Conservation (phyloP, 2,113 vertebrate species). For the Ancistrus triradiatus region DNA sequence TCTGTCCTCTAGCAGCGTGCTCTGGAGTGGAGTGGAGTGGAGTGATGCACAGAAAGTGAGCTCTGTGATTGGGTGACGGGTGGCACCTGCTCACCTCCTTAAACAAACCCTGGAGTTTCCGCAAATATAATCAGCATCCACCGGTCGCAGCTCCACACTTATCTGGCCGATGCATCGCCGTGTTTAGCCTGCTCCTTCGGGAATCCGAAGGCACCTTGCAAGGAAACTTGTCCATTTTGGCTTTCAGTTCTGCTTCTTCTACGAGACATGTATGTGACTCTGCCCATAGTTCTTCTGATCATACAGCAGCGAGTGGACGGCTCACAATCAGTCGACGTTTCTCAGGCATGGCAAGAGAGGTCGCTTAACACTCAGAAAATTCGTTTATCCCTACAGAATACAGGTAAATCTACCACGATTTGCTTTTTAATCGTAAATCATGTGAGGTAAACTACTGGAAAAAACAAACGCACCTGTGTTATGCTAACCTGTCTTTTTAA, state of each 20-base stretch:
- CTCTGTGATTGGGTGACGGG: constrained; percentile 68
- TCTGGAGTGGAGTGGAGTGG: no score
- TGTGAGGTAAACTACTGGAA: no score
- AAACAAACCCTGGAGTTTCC: constrained; percentile 73
- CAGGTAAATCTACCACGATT: constrained; percentile 83
- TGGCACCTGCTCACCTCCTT: constrained; percentile 80
- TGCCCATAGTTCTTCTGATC: constrained; percentile 58
- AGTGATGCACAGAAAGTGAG: no score
- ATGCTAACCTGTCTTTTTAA: no score
- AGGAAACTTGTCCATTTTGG: background rate
- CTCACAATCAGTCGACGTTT: constrained; percentile 67
- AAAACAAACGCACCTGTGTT: no score
- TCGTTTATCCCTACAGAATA: constrained; percentile 79
- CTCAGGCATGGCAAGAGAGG: constrained; percentile 71
- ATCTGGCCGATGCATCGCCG: background rate
- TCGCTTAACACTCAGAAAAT: constrained; percentile 62
- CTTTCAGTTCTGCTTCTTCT: background rate
- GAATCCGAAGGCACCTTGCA: background rate
- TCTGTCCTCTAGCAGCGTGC: no score
- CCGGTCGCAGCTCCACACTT: constrained; percentile 28
- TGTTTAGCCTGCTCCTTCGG: constrained; percentile 5
- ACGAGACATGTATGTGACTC: constrained; percentile 54
- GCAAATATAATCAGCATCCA: constrained; percentile 68
- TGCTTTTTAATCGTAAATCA: no score
- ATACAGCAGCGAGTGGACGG: constrained; percentile 58